These are phyloP conservation scores for Catharus bicknelli DNA, from an alignment of 2,113 vertebrate species.

Conservation along the genomic window DNA sequence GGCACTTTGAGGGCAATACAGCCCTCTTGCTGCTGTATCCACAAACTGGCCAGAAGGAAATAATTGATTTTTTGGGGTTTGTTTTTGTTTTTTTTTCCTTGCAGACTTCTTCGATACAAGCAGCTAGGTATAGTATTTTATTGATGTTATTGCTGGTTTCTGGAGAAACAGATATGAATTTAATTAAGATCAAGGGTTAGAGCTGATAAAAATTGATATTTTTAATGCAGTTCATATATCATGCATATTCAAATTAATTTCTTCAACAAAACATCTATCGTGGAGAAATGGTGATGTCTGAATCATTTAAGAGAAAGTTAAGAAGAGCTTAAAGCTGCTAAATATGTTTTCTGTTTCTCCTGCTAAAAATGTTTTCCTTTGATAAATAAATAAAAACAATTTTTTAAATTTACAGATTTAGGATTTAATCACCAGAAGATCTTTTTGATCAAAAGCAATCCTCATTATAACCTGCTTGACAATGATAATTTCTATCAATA, in stretches of 20 bases:
- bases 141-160: slow-evolving; percentile 70
- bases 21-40: neutral
- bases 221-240: slow-evolving; percentile 69
- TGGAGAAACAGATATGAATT: slow-evolving; percentile 64
- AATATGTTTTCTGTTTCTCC: slow-evolving; percentile 37
- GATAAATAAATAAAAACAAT: slow-evolving; percentile 44
- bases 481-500: neutral
- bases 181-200: slow-evolving; percentile 77
- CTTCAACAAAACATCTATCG: slow-evolving; percentile 57
- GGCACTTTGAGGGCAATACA: neutral
- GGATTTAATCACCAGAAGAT: neutral
- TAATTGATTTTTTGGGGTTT: neutral
- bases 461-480: neutral
- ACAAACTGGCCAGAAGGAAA: neutral
- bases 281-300: slow-evolving; percentile 26
- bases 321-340: slow-evolving; percentile 40
- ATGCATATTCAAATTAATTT: slow-evolving; percentile 67
- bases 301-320: slow-evolving; percentile 65
- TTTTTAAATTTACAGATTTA: neutral
- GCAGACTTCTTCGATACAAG: neutral
- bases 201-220: slow-evolving; percentile 68
- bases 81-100: neutral
- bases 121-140: slow-evolving; percentile 47
- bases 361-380: slow-evolving; percentile 51
- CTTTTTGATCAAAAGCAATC: neutral